Conservation (phyloP, 2,888 invertebrate genomes). For the Meloe dianella region DNA sequence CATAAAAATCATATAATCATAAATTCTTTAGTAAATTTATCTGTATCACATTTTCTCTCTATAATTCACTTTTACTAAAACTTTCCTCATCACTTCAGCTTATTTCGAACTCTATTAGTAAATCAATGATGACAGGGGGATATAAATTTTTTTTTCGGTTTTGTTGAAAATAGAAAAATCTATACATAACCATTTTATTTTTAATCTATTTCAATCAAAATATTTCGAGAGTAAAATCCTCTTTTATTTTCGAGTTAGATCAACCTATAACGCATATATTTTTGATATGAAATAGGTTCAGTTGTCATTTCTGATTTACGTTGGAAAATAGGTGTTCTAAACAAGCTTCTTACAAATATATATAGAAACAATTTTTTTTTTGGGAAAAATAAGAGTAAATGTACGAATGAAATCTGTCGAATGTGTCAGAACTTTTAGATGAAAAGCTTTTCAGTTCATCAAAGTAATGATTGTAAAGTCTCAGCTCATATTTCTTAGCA, state of each 20-base stretch:
- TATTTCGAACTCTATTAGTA: not conserved
- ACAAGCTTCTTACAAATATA: not conserved
- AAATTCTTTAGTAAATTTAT: not conserved
- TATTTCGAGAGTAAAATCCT: not conserved
- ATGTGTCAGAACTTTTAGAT: too few relatives aligned
- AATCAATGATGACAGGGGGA: not conserved
- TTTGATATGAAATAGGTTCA: not conserved
- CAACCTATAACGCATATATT: not conserved
- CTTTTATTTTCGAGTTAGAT: not conserved
- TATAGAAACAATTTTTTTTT: not conserved
- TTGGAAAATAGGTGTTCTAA: not conserved
- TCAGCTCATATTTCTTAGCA: too few relatives aligned
- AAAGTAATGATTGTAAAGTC: too few relatives aligned
- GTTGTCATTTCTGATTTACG: not conserved
- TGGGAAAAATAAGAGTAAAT: not conserved
- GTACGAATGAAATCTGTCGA: too few relatives aligned
- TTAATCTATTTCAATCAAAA: not conserved
- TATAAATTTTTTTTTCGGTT: not conserved
- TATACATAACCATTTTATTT: not conserved
- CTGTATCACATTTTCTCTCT: not conserved
- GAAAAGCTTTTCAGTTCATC: too few relatives aligned
- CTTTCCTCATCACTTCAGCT: not conserved
- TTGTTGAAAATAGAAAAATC: not conserved
- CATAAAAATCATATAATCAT: not conserved
- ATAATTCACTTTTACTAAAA: not conserved